These are phyloP conservation scores for Pteropus alecto DNA, from an alignment of 2,113 vertebrate species.

Conservation along the genomic window DNA sequence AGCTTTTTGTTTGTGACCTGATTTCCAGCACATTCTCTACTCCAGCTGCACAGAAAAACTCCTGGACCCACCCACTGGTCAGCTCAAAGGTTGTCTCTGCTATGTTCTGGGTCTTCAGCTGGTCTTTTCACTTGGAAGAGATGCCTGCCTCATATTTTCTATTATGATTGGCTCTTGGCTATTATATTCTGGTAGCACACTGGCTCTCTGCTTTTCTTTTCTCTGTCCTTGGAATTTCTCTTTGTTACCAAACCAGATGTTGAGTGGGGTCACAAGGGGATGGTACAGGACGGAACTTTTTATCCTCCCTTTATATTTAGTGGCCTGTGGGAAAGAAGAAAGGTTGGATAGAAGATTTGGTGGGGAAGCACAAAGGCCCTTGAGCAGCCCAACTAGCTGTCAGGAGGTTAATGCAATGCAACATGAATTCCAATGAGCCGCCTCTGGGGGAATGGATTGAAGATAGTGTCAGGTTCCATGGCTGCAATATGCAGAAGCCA, in stretches of 20 bases:
- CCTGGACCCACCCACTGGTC: neutral
- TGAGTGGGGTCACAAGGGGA: neutral
- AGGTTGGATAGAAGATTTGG: neutral
- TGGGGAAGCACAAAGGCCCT: neutral
- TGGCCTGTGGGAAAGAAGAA: neutral
- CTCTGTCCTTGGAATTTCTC: neutral
- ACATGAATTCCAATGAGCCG: neutral
- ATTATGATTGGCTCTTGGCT: neutral
- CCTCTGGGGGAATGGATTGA: neutral
- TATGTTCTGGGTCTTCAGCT: neutral
- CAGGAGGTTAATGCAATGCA: neutral
- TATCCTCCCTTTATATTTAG: neutral
- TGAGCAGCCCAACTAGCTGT: neutral
- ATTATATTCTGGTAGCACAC: neutral
- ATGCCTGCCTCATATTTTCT: neutral
- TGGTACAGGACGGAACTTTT: neutral
- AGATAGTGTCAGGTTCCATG: neutral
- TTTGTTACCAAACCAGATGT: neutral
- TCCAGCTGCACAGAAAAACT: neutral
- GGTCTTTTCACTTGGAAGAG: neutral
- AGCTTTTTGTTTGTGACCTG: neutral
- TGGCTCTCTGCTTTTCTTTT: neutral
- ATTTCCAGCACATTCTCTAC: neutral
- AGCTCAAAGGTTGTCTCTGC: neutral
- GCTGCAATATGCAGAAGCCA: conserved; percentile 13